Evolutionary conservation across 2,888 invertebrate species (phyloP).

Genomic region (Resseliella maxima): DNA sequence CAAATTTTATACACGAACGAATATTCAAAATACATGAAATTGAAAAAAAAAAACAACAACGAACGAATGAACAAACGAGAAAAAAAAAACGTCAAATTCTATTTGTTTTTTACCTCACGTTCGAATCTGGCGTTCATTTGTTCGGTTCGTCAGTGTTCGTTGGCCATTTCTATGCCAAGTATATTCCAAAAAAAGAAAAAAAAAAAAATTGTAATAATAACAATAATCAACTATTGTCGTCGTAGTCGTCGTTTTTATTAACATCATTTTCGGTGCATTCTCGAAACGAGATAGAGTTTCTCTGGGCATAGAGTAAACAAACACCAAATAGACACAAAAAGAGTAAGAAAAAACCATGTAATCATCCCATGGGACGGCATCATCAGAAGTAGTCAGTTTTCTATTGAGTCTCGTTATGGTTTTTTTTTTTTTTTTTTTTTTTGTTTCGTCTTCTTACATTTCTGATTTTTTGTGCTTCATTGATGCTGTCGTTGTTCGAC

Average conservation of each 20-base stretch:
- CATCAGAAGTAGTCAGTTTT: slow-evolving; percentile 49
- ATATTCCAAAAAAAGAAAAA: not conserved
- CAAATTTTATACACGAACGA: not conserved
- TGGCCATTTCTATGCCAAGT: slow-evolving; percentile 13
- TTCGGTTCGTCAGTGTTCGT: slow-evolving; percentile 5
- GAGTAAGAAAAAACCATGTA: not conserved
- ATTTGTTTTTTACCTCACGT: slow-evolving; percentile 53
- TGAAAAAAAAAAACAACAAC: too few species aligned
- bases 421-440: not conserved
- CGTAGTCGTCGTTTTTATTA: slow-evolving; percentile 8
- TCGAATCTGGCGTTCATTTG: slow-evolving; percentile 4
- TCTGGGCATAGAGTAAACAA: not conserved
- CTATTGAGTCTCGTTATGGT: not conserved
- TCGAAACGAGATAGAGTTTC: not conserved
- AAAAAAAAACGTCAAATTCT: slow-evolving; percentile 23
- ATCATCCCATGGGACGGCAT: slow-evolving; percentile 41
- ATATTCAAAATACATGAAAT: not conserved
- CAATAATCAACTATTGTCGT: slow-evolving; percentile 16
- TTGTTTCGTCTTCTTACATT: not conserved
- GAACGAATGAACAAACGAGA: not conserved
- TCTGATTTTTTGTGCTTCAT: slow-evolving; percentile 20
- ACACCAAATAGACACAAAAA: slow-evolving; percentile 35
- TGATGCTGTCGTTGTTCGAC: slow-evolving; percentile 35
- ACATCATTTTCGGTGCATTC: slow-evolving; percentile 47
- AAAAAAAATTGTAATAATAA: slow-evolving; percentile 13